A percentile compares a stretch with the other conserved stretches of the same genome.
phyloP scores from a whole-genome alignment of 2,113 vertebrate genomes.

The Sialia sialis region DNA sequence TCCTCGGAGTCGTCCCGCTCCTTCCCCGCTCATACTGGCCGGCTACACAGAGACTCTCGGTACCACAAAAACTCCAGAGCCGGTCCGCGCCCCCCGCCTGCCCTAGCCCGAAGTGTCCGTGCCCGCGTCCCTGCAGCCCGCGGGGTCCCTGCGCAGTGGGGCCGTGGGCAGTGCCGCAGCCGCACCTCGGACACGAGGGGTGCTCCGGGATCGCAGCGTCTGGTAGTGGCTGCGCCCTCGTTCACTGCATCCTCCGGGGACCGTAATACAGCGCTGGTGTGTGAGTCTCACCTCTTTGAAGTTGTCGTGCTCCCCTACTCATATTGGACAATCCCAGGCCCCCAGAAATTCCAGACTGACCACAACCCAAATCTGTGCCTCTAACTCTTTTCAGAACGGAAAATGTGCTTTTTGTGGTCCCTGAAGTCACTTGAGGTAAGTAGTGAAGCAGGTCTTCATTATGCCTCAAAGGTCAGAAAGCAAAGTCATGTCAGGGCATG shows the following conservation, averaged over 20 bases:
- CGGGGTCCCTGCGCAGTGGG: not conserved
- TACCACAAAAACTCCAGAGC: not conserved
- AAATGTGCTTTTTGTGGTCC: not conserved
- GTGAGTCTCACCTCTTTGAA: not conserved
- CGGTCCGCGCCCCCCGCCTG: not conserved
- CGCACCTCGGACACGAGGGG: not conserved
- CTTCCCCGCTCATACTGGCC: not conserved
- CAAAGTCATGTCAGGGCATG: not conserved
- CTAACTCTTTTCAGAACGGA: rapidly evolving
- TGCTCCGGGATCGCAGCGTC: not conserved
- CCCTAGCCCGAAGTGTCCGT: not conserved
- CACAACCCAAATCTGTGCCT: not conserved
- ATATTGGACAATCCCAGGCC: rapidly evolving
- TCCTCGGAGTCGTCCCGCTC: not conserved
- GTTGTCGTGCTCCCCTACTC: rapidly evolving
- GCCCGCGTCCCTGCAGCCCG: not conserved
- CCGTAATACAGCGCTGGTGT: rapidly evolving
- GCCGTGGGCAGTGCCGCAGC: not conserved
- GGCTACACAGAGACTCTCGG: not conserved
- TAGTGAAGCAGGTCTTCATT: not conserved
- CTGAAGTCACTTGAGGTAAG: not conserved
- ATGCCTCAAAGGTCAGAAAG: not conserved
- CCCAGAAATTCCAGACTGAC: not conserved
- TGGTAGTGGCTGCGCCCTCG: not conserved
- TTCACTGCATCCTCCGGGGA: not conserved